Evolutionary conservation across 2,113 vertebrate species (phyloP).

Genomic region (Agapornis roseicollis): DNA sequence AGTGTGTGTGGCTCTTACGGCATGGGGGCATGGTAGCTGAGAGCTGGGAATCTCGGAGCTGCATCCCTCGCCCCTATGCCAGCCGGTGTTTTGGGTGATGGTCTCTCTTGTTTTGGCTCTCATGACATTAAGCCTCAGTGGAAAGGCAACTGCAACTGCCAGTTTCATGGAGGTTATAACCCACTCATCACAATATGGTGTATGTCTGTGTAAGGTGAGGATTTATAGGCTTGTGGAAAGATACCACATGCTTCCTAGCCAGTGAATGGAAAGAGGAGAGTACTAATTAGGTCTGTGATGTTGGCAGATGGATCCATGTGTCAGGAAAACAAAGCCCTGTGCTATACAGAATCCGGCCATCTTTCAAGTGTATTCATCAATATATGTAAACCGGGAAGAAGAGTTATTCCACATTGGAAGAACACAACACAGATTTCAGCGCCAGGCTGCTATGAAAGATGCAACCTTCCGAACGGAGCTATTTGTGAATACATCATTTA

Average conservation of each 20-base stretch:
- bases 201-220: neutral
- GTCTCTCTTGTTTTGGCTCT: constrained; percentile 39
- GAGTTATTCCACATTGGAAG: constrained; percentile 20
- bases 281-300: constrained; percentile 35
- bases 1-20: neutral
- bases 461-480: neutral
- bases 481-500: constrained; percentile 15
- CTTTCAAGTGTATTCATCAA: neutral
- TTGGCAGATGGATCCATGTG: constrained; percentile 26
- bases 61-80: neutral
- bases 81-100: constrained; percentile 38
- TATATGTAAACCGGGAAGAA: neutral
- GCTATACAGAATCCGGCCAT: neutral
- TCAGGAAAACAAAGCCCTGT: constrained; percentile 7
- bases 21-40: accelerated
- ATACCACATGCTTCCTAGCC: constrained; percentile 2
- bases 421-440: neutral
- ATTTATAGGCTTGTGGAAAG: constrained; percentile 33
- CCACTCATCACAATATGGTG: constrained; percentile 10
- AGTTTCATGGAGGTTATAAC: neutral
- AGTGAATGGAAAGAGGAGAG: constrained; percentile 11
- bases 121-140: neutral
- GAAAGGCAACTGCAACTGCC: neutral
- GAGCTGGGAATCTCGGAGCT: neutral
- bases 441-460: constrained; percentile 24